Base-by-base conservation (phyloP, 2,113 vertebrate species). In the Cisticola juncidis region DNA sequence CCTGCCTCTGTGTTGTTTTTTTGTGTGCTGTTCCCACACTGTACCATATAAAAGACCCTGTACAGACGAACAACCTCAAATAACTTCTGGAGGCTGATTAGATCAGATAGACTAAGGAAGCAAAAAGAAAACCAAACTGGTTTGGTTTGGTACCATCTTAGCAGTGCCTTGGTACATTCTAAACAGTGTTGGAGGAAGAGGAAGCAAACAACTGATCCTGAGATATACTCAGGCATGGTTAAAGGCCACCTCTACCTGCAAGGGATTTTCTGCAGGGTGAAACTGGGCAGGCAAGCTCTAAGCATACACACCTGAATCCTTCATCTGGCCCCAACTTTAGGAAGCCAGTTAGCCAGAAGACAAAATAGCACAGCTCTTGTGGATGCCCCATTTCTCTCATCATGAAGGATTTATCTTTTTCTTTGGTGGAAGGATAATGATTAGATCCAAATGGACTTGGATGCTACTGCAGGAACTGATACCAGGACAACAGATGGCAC, bases 351-450 rank as follows among this genome's bases (percentile, higher is more conserved):
- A 89, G 38, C 22, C 45, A 57, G 45, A 80, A 51, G 36, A 65
- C 8, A 50, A 25, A 5, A 40, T 0, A 57, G 10, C 1, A 2
- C 1, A 42, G 38, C 29, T 80, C 19, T 54, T 11, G 2, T 22
- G 9, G 33, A 38, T 61, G 42, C 6, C 12, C 23, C 25, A 13
- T 62, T 86, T 69, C 68, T 73, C 23, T 81, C 58, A 84, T 60
- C 23, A 31, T 44, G 45, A 77, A 45, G 38, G 17, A 68, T 51
- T 79, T 53, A 21, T 54, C 31, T 64, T 68, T 45, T 35, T 9
- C 18, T 74, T 81, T 74, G 26, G 54, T 61, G 25, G 54, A 85
- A 72, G 11, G 13, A 79, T 33, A 76, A 26, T 44, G 20, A 79
- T 73, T 18, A 79, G 26, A 81, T 60, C 45, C n/a, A 58, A 69